Base-by-base conservation (phyloP, 1,140 invertebrate species). In the Xylocopa sonorina region DNA sequence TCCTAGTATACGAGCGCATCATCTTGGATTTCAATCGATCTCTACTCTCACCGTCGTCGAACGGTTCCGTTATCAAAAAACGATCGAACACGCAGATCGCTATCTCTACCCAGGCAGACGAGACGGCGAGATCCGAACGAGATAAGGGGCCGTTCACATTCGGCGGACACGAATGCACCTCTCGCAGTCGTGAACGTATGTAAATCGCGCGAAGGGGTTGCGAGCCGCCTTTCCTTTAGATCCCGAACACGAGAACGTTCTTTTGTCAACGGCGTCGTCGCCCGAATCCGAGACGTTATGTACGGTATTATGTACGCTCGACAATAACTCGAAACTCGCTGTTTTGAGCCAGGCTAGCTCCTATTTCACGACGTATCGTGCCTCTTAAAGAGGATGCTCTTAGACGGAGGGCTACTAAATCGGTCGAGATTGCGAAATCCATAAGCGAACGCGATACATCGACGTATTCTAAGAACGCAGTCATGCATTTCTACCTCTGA, bases 351-450 rank as follows among this genome's bases (percentile, higher is more conserved):
- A 14, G 7, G 12, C 41, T 38, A 63, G 27, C 58, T 27, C 43
- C n/a, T 63, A 41, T 51, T 41, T 50, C n/a, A 21, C 46, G 10
- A 34, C 43, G 16, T 7, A 10, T 21, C 18, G 27, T 9, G 16
- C 10, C 14, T 27, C 7, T 74, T 51, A 74, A 74, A 74, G 57
- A 74, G 71, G 46, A 74, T 63, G 43, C 24, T 62, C 32, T 16
- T 41, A 0, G 6, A 3, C 41, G 24, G 2, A 41, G 24, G 67
- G 32, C 24, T 29, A 58, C 38, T 32, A 51, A 24, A 68, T 51
- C 48, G 32, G 32, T 5, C n/a, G 48, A 51, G 66, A 34, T 68
- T 51, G 29, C 66, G 27, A 38, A 27, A 68, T 10, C 9, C n/a
- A 9, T 27, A 18, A 38, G 1, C 9, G 38, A 63, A n/a, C 27